Evolutionary conservation across 2,888 invertebrate genomes (phyloP), one percentile per base, ranked within the genome.

Genomic region (Sminthurinus aureus): DNA sequence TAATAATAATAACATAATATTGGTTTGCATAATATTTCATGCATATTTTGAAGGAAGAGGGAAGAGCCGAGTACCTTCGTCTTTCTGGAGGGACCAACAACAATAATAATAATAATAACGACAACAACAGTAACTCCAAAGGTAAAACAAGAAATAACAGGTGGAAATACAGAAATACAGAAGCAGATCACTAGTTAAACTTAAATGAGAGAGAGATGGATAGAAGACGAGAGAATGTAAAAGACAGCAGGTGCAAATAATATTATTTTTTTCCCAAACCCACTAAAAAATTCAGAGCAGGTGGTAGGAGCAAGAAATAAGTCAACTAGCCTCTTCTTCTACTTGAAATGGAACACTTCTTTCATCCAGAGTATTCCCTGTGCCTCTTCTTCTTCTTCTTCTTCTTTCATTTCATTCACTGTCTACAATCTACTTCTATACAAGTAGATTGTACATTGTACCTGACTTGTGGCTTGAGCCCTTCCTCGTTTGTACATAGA

Each of bases 211-310:
- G 74, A 26, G 74, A 26, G n/a, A 74, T 6, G 74, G 74, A 71
- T n/a, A 18, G 52, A n/a, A 69, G 66, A 26, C 52, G 66, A 26
- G 80, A 83, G 84, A 84, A 84, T 77, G 83, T 84, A 77, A 85
- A 38, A 38, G 38, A 84, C 87, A 87, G 85, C 87, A 87, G 87
- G 87, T 87, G 87, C 87, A 87, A 87, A 87, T 85, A 87, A 87
- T 86, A 84, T 85, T 85, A 87, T 85, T 86, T 86, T 84, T 85
- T 87, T 85, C 84, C 84, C 79, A 83, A 66, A 84, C 38, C 79
- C 85, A 85, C 73, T 81, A 85, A 85, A 86, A 83, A 86, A 85
- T 84, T 82, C 83, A 80, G 83, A 86, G 86, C 87, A 87, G 87
- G 87, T 87, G 87, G 87, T 82, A 86, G 87, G 87, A 81, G 76